These are phyloP conservation scores for Chouioia cunea DNA, from an alignment of 2,888 invertebrate genomes.

Conservation along the genomic window DNA sequence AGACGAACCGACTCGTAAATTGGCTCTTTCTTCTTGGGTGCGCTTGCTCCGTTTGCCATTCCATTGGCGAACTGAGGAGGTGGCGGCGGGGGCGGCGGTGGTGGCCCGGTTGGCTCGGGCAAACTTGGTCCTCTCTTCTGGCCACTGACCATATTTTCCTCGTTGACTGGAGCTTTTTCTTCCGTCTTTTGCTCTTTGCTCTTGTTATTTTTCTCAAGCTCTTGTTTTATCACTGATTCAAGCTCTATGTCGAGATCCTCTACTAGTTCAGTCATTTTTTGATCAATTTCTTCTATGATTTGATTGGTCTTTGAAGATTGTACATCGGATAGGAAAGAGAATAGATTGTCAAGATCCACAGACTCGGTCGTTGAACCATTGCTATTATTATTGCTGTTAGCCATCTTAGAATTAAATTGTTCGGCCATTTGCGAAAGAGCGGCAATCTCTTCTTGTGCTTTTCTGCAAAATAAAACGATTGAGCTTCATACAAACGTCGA, in stretches of 20 bases:
- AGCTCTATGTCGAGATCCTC: conserved; percentile 85
- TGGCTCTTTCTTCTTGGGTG: conserved; percentile 71
- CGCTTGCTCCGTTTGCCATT: not conserved
- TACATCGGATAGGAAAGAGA: conserved; percentile 89
- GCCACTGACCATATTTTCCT: conserved; percentile 51
- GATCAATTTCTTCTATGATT: conserved; percentile 85
- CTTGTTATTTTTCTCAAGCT: conserved; percentile 56
- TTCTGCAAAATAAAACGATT: conserved; percentile 68
- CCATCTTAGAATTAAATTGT: conserved; percentile 76
- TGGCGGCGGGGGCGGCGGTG: conserved; percentile 77
- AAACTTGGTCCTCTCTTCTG: conserved; percentile 74
- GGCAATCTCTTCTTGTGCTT: conserved; percentile 78
- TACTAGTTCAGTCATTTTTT: conserved; percentile 86
- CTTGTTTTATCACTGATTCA: conserved; percentile 76
- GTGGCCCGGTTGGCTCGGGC: conserved; percentile 83
- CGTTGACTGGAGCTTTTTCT: conserved; percentile 32
- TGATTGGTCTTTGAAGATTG: conserved; percentile 74
- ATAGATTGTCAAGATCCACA: conserved; percentile 89
- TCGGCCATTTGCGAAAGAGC: conserved; percentile 81
- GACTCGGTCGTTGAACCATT: conserved; percentile 68
- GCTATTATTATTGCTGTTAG: conserved; percentile 50
- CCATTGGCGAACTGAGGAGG: conserved; percentile 66
- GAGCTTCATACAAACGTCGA: not conserved
- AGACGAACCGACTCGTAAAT: conserved; percentile 90
- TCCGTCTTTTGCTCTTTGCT: conserved; percentile 29